These are phyloP conservation scores for Stigmatopora nigra DNA, from an alignment of 2,113 vertebrate genomes.

Conservation along the genomic window DNA sequence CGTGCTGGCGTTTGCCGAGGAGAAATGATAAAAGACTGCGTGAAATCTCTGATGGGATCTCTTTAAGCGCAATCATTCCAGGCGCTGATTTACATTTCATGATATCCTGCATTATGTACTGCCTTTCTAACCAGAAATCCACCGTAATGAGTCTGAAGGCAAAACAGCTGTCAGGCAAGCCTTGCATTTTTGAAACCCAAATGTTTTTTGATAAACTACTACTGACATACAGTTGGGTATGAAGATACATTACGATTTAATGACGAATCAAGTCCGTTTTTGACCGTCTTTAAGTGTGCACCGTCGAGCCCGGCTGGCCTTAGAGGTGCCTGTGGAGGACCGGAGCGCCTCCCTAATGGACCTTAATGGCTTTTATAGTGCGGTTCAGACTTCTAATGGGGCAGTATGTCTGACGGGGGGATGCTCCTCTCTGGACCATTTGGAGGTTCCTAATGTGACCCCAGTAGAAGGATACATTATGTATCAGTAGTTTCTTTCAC, in stretches of 20 bases:
- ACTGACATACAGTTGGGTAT: conserved; percentile 5
- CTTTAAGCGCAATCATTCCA: conserved; percentile 34
- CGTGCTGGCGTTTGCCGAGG: conserved; percentile 36
- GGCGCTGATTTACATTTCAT: conserved; percentile 36
- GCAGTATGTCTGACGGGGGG: conserved; percentile 64
- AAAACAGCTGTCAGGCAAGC: conserved; percentile 9
- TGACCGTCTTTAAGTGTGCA: conserved; percentile 57
- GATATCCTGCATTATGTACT: conserved; percentile 19
- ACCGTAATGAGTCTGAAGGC: background rate
- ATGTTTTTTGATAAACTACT: conserved; percentile 7
- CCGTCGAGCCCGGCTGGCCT: conserved; percentile 56
- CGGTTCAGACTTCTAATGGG: conserved; percentile 66
- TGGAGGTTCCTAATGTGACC: conserved; percentile 59
- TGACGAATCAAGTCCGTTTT: conserved; percentile 54
- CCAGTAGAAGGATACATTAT: conserved; percentile 51
- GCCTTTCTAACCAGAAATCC: conserved; percentile 15
- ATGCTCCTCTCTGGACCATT: conserved; percentile 48
- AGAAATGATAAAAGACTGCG: conserved; percentile 27
- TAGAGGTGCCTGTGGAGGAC: conserved; percentile 67
- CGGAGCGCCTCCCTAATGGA: conserved; percentile 66
- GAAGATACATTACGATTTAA: conserved; percentile 19
- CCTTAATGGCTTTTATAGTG: conserved; percentile 68
- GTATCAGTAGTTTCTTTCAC: conserved; percentile 40
- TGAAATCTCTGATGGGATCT: conserved; percentile 46
- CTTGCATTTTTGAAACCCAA: background rate